Base-by-base conservation (phyloP, 2,797 vertebrate genomes). In the Karalla daura region DNA sequence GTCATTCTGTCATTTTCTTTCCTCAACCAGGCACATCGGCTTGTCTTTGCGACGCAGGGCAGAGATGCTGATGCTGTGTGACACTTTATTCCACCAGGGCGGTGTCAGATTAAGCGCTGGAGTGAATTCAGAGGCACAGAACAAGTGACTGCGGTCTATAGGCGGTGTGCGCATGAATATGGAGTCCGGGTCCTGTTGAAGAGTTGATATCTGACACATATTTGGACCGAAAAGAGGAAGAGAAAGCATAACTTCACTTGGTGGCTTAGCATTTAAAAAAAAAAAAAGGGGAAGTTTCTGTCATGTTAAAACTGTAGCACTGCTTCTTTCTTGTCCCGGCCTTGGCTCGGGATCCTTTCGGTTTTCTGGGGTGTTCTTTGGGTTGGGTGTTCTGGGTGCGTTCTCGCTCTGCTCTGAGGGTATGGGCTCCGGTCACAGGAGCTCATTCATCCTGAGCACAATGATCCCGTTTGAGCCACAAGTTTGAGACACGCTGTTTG, bases 371-470 rank as follows among this genome's bases (percentile, higher is more conserved):
- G 59, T 52, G 47, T 55, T 70, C 63, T 67, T 40, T 44, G 73
- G 27, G 14, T 44, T 66, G 67, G 45, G 36, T 63, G 80, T 77
- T 80, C 78, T 75, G 51, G n/a, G n/a, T 78, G 76, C 82, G 82
- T 86, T 89, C 85, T 88, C 67, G 65, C 69, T 68, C 77, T 32
- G 56, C 30, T 27, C 63, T 69, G 72, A 82, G 81, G 78, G 75
- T 76, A 61, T 77, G 85, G 79, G 69, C 78, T 76, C 65, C 47
- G 37, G 60, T 86, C 78, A 83, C 79, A 91, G 59, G 54, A 60
- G 35, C 76, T 85, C 86, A 89, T 91, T 90, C 88, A 91, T 88
- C 33, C 74, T 15, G 74, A 78, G 65, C 66, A 87, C 90, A 89
- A 86, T 84, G 86, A 80, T 84, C 63, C 72, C 37, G 59, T 80